A percentile compares a stretch with the other conserved stretches of the same genome.
These are phyloP conservation scores for Spisula solida DNA, from an alignment of 2,888 invertebrate species.

Conservation along the genomic window DNA sequence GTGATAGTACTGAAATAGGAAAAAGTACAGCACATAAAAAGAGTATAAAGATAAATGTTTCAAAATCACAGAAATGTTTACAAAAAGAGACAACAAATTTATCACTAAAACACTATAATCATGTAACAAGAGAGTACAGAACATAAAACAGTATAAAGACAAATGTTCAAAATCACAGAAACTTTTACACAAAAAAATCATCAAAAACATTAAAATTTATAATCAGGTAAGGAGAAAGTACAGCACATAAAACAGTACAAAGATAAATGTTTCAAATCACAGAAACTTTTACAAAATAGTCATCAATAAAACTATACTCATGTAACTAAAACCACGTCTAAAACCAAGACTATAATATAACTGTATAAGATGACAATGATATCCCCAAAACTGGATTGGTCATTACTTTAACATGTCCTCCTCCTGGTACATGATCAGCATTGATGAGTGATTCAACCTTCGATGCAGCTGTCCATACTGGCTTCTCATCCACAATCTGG, in stretches of 20 bases:
- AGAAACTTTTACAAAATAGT: background rate
- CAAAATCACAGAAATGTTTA: background rate
- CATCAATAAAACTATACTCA: background rate
- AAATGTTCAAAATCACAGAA: no score
- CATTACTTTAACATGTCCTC: constrained; percentile 73
- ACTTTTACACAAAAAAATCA: no score
- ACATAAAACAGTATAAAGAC: no score
- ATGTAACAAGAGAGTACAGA: no score
- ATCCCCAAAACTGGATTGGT: constrained; percentile 7
- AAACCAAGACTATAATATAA: no score
- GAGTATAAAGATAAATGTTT: no score
- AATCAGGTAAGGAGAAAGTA: no score
- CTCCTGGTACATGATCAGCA: constrained; percentile 76
- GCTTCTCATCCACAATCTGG: constrained; percentile 50
- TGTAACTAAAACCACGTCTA: no score
- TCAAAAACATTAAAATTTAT: no score
- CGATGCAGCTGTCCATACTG: constrained; percentile 67
- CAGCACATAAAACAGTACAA: background rate
- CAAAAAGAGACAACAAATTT: no score
- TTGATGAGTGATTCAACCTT: constrained; percentile 81
- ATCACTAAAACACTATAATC: background rate
- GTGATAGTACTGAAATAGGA: background rate
- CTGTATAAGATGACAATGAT: constrained; percentile 2
- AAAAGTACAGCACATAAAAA: background rate
- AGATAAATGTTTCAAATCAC: background rate